phyloP scores from a whole-genome alignment of 2,888 invertebrate genomes.

The Epistrophe eligans region DNA sequence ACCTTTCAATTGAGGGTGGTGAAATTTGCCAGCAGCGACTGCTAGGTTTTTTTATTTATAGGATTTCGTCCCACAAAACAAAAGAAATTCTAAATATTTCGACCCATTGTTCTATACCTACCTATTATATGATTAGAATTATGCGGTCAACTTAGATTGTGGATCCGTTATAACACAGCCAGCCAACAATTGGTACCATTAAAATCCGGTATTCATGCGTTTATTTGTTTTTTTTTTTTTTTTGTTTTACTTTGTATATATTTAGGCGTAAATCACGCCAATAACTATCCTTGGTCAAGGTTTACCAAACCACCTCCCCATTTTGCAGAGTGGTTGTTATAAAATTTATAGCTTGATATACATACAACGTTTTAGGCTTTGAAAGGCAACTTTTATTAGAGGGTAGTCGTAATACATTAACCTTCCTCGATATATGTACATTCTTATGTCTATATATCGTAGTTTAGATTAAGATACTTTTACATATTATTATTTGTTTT shows the following conservation, averaged over 20 bases:
- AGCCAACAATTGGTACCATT: slow-evolving; percentile 36
- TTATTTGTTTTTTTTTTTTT: slow-evolving; percentile 39
- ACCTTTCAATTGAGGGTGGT: background rate
- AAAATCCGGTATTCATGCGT: slow-evolving; percentile 39
- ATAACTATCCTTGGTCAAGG: slow-evolving; percentile 5
- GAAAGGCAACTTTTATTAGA: slow-evolving; percentile 28
- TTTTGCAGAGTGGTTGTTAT: slow-evolving; percentile 40
- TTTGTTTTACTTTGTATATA: background rate
- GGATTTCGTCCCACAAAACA: slow-evolving; percentile 12
- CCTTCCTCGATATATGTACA: background rate
- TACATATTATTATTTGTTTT: background rate
- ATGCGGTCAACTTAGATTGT: slow-evolving; percentile 16
- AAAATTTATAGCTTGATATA: slow-evolving; percentile 60
- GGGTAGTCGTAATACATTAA: background rate
- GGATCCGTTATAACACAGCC: background rate
- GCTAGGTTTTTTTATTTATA: slow-evolving; percentile 19
- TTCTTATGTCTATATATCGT: background rate
- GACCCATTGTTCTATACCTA: slow-evolving; percentile 5
- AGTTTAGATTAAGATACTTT: background rate
- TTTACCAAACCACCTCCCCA: background rate
- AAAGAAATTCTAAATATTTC: slow-evolving; percentile 16
- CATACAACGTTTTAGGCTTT: slow-evolving; percentile 18
- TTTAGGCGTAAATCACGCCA: slow-evolving; percentile 52
- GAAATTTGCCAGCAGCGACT: background rate
- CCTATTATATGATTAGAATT: background rate